Conservation (phyloP, 1,140 invertebrate genomes). For the Aphelinus atriplicis region DNA sequence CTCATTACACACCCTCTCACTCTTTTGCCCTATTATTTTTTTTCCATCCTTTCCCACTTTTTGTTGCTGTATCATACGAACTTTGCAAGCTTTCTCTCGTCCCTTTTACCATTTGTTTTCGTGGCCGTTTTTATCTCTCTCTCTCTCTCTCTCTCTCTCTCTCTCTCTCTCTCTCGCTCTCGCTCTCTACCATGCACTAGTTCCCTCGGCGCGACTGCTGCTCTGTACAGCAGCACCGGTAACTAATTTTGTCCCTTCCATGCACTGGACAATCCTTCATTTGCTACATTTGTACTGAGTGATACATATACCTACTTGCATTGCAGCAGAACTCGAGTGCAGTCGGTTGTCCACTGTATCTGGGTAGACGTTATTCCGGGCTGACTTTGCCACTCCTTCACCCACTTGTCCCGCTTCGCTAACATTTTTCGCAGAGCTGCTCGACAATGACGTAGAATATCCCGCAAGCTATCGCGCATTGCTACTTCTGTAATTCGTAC, state of each 20-base stretch:
- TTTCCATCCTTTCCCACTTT: not conserved
- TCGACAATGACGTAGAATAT: slow-evolving; percentile 69
- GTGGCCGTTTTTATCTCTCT: not conserved
- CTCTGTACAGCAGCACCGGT: not conserved
- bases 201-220: not conserved
- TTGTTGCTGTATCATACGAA: too few relatives aligned
- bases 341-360: slow-evolving; percentile 84
- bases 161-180: not conserved
- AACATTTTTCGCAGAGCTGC: slow-evolving; percentile 74
- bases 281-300: not conserved
- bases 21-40: not conserved
- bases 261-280: not conserved
- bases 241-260: not conserved
- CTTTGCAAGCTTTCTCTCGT: too few relatives aligned
- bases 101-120: too few relatives aligned
- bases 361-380: slow-evolving; percentile 78
- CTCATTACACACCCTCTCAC: slow-evolving; percentile 18
- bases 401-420: slow-evolving; percentile 77
- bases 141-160: not conserved
- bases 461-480: slow-evolving; percentile 71
- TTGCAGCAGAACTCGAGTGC: slow-evolving; percentile 73
- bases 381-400: slow-evolving; percentile 78
- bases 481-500: slow-evolving; percentile 62
- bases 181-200: not conserved
- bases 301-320: slow-evolving; percentile 67